Base-by-base conservation (phyloP, 2,113 vertebrate species). In the Hydrochoerus hydrochaeris region DNA sequence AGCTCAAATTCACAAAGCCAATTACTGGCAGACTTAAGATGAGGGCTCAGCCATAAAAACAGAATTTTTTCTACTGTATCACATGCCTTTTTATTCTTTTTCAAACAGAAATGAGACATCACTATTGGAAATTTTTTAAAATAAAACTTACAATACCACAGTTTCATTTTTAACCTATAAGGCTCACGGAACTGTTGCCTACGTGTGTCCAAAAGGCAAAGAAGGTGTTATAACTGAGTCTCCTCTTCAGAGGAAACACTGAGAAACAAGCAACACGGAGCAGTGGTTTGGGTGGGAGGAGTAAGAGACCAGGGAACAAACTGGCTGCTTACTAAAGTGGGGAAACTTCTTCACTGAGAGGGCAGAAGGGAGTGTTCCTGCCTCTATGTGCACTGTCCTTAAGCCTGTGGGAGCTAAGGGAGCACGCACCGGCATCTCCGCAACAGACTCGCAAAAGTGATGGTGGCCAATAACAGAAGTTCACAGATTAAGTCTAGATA, bases 41-140 rank as follows among this genome's bases (percentile, higher is more conserved):
- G 4, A 3, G 57, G 44, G 78, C 84, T 44, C 84, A 57, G 85
- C 11, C 63, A 93, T 11, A 81, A 86, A 82, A 75, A 62, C 41
- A 88, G 54, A 95, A 65, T 17, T 54, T n/a, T 90, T 91, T 75
- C 80, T 3, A 54, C 30, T 73, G 19, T 35, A 60, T 3, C 14
- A 38, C 8, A 63, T 1, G 62, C 19, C 26, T 85, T 87, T 87
- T 80, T 41, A 58, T 89, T 94, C 38, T 93, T 93, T 46, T 78
- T 60, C 52, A 92, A 54, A 88, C 2, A 92, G 93, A 96, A 95
- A 92, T 44, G 30, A 35, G 49, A 78, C n/a, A 4, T 78, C 91
- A 85, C 41, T 32, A 81, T 52, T 88, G n/a, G 65, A 63, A 63
- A 28, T 62, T 71, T 41, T 86, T 89, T 30, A 24, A 28, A 77